Base-by-base conservation (phyloP, 2,797 vertebrate genomes). In the Lepilemur septentrionalis region DNA sequence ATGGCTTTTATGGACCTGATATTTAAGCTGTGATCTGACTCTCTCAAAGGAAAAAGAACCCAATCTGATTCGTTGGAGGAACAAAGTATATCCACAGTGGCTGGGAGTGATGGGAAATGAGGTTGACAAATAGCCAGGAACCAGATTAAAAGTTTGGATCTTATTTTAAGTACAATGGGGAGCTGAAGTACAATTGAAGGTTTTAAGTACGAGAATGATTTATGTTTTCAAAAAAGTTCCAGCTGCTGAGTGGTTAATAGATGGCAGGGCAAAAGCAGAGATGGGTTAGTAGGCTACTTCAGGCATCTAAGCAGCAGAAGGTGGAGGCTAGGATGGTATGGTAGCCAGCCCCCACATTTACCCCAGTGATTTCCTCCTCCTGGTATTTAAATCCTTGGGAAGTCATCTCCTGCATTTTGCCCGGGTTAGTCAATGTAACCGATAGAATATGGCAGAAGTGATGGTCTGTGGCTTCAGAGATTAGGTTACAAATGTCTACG, bases 151-250 rank as follows among this genome's bases (percentile, higher is more conserved):
- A 55, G 5, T 85, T 20, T 84, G 30, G 8, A 41, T 50, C 35
- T 63, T 55, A 28, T 63, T 83, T 30, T 84, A 57, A 48, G 55
- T 55, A 75, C 38, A 79, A 20, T 28, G 48, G 52, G 7, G 46
- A 89, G n/a, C 9, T 65, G 32, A 65, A n/a, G 63, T 65, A n/a
- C 63, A 57, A 55, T 4, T 43, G 30, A 35, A 75, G 13, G 15
- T 78, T 72, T 63, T 43, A 79, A 89, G 25, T 63, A 50, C 0
- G n/a, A 69, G 86, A 95, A 80, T 91, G 69, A 55, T 61, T 80
- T 89, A 55, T 63, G 30, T 59, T 82, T 91, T 94, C n/a, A 38
- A 17, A 96, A 92, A n/a, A 59, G 8, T 90, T 95, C 23, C 72
- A 41, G 7, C 18, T 89, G 17, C 41, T 46, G n/a, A 83, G 52